phyloP scores from a whole-genome alignment of 1,140 invertebrate species.

The Sitophilus oryzae region DNA sequence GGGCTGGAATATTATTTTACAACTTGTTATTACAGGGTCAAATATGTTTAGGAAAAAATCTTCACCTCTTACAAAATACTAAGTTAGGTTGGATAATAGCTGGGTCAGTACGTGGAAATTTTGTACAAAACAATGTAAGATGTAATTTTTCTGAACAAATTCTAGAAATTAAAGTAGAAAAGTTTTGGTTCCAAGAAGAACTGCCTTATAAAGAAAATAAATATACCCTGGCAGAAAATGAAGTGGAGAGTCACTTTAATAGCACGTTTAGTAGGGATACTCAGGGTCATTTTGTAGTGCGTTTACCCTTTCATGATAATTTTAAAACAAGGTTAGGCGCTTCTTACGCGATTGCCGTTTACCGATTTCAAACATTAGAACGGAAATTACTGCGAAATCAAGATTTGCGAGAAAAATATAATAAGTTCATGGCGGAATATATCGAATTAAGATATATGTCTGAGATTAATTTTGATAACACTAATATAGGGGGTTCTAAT shows the following conservation, averaged over 20 bases:
- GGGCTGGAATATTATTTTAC: slow-evolving; percentile 18
- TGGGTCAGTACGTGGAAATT: neutral
- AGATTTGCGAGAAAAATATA: neutral
- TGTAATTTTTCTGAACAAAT: neutral
- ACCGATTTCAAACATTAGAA: neutral
- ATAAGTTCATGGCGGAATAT: slow-evolving; percentile 6
- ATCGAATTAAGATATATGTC: slow-evolving; percentile 6
- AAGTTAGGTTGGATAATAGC: slow-evolving; percentile 15
- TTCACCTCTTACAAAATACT: slow-evolving; percentile 17
- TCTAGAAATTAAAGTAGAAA: neutral
- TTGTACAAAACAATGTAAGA: neutral
- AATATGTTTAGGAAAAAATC: slow-evolving; percentile 8
- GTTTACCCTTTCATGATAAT: neutral
- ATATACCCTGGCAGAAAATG: slow-evolving; percentile 3
- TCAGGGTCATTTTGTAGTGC: slow-evolving; percentile 1
- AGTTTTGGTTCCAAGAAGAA: slow-evolving; percentile 14
- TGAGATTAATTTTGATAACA: too few species aligned
- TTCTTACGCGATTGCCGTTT: neutral
- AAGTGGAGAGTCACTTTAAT: slow-evolving; percentile 6
- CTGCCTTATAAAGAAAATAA: neutral
- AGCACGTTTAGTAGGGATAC: neutral
- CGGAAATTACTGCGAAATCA: neutral
- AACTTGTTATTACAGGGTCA: slow-evolving; percentile 13
- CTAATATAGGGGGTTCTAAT: too few species aligned
- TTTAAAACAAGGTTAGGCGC: neutral